Percentiles rank a stretch among this genome's conserved stretches.
These are phyloP conservation scores for Tautogolabrus adspersus DNA, from an alignment of 2,113 vertebrate genomes.

Conservation along the genomic window DNA sequence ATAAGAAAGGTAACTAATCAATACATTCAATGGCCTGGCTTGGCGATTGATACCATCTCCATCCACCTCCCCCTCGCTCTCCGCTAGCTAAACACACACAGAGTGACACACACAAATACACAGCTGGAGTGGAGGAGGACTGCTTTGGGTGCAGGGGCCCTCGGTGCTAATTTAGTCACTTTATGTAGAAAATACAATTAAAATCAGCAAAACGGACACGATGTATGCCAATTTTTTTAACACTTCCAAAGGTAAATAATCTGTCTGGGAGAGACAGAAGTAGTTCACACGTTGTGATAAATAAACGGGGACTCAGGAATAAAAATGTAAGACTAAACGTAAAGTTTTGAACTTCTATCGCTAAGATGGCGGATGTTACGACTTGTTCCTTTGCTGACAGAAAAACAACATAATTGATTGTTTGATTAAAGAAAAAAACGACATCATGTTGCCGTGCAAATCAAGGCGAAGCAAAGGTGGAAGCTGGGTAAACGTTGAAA, in stretches of 20 bases:
- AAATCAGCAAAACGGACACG: neutral
- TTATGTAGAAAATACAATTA: slow-evolving; percentile 33
- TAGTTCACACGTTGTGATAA: neutral
- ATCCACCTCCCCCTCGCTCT: slow-evolving; percentile 76
- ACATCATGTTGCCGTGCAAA: slow-evolving; percentile 4
- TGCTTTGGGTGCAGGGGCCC: slow-evolving; percentile 46
- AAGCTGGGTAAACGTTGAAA: neutral
- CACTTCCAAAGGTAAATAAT: neutral
- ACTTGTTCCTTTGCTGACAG: neutral
- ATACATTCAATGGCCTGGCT: slow-evolving; percentile 87
- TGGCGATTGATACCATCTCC: slow-evolving; percentile 87
- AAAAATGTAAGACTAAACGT: slow-evolving; percentile 3
- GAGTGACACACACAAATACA: slow-evolving; percentile 53
- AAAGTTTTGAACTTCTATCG: neutral
- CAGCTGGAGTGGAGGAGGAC: slow-evolving; percentile 45
- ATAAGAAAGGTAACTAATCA: slow-evolving; percentile 91
- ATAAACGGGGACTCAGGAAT: neutral
- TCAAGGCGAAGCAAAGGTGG: neutral
- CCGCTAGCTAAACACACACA: slow-evolving; percentile 68
- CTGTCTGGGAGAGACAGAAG: neutral
- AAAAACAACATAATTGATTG: neutral
- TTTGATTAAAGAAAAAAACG: neutral
- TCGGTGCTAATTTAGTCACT: slow-evolving; percentile 59
- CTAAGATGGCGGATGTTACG: neutral
- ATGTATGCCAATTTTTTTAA: neutral